Percentiles rank a stretch among this genome's conserved stretches.
These are phyloP conservation scores for Rhinolophus ferrumequinum DNA, from an alignment of 2,113 vertebrate genomes.

Conservation along the genomic window DNA sequence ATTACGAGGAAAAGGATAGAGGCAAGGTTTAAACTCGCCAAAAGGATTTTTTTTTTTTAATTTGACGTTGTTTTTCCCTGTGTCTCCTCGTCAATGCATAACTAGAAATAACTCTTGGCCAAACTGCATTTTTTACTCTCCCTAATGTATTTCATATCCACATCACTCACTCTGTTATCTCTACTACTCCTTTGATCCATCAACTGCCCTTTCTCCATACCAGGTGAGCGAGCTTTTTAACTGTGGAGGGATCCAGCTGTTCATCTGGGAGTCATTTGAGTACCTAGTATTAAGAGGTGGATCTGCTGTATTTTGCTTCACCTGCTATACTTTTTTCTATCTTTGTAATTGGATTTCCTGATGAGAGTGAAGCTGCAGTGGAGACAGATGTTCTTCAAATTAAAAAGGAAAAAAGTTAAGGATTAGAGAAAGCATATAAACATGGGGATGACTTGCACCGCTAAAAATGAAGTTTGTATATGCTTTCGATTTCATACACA, in stretches of 20 bases:
- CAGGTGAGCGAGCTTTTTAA: slow-evolving; percentile 32
- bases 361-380: slow-evolving; percentile 21
- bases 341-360: slow-evolving; percentile 71
- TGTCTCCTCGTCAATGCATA: slow-evolving; percentile 37
- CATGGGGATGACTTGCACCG: not conserved
- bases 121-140: slow-evolving; percentile 1
- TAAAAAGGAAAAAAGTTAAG: slow-evolving; percentile 22
- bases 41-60: slow-evolving; percentile 23
- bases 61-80: not conserved
- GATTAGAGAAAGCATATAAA: not conserved
- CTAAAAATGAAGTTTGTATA: slow-evolving; percentile 15
- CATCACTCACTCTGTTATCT: slow-evolving; percentile 27
- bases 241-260: not conserved
- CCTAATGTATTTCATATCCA: slow-evolving; percentile 40
- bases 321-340: slow-evolving; percentile 64
- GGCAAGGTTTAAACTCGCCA: slow-evolving; percentile 48
- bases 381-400: slow-evolving; percentile 71
- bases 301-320: slow-evolving; percentile 52
- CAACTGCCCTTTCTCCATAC: not conserved
- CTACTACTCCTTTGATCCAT: slow-evolving; percentile 57
- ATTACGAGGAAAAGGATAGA: slow-evolving; percentile 66
- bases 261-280: slow-evolving; percentile 65
- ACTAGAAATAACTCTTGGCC: slow-evolving; percentile 42
- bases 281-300: not conserved
- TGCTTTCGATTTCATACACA: slow-evolving; percentile 32